Base-by-base conservation (phyloP, 2,113 vertebrate genomes). In the Anguilla rostrata region DNA sequence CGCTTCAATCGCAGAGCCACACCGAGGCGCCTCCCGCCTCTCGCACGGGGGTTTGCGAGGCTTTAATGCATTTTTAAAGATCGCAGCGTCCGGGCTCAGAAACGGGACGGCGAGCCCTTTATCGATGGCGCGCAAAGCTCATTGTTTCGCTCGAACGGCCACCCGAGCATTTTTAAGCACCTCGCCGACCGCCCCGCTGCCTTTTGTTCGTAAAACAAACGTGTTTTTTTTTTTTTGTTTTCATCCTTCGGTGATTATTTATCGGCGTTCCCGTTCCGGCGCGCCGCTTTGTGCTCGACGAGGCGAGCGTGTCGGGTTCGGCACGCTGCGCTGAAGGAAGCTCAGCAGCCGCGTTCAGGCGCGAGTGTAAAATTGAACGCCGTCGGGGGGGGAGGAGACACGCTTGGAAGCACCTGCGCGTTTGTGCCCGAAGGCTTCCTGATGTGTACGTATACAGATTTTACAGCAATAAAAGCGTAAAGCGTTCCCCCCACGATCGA, bases 11-110 rank as follows among this genome's bases (percentile, higher is more conserved):
- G 43, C 63, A 84, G 8, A 16, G 39, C n/a, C 78, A 26, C 14
- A 78, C 86, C 78, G 66, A 80, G 40, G 81, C 83, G 75, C 87
- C 86, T 86, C 56, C 39, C 83, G 75, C 87, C 86, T 86, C 56
- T 41, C 78, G 88, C 81, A 82, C 85, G 87, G 4, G 39, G 46
- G 82, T 85, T 53, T 88, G 84, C 87, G 86, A 78, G 80, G 39
- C 87, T 41, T 85, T 88, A 85, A 85, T 85, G 78, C 88, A 88
- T 88, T 88, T 90, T 88, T 91, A 88, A 91, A 86, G 83, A 88
- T 85, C 80, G 82, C 66, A 85, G 71, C 79, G 89, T 83, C 82
- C 75, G 78, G 39, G 41, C 43, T 86, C 34, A 71, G 81, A 46
- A 87, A 63, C 78, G 84, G 79, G 85, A 84, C 57, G 56, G 80